These are phyloP conservation scores for Spinibarbus caldwelli DNA, from an alignment of 2,797 vertebrate genomes.

Conservation along the genomic window DNA sequence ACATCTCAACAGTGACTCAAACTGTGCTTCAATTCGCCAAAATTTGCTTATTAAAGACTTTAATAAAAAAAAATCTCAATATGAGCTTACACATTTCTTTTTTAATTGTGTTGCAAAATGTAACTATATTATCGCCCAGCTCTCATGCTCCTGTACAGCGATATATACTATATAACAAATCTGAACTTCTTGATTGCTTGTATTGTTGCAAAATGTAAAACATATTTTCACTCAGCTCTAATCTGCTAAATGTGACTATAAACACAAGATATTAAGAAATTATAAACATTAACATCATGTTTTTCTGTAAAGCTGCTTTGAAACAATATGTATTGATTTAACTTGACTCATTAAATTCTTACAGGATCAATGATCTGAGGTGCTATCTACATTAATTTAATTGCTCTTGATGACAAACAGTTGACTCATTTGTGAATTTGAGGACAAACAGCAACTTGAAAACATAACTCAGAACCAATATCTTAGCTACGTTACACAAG, in stretches of 20 bases:
- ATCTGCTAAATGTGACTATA: background rate
- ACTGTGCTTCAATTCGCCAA: background rate
- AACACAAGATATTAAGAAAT: background rate
- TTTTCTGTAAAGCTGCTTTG: background rate
- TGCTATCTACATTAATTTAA: background rate
- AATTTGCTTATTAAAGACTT: too few relatives aligned
- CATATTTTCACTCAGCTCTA: background rate
- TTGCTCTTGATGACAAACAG: background rate
- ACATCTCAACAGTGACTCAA: background rate
- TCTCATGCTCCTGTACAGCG: background rate
- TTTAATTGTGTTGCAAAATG: background rate
- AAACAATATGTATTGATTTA: background rate
- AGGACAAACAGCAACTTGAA: background rate
- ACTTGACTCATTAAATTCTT: background rate
- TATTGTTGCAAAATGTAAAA: background rate
- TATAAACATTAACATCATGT: background rate
- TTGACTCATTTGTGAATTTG: background rate
- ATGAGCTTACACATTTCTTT: background rate
- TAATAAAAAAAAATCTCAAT: background rate
- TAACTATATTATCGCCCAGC: background rate
- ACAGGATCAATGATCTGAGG: background rate
- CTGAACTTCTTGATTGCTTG: background rate
- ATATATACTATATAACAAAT: background rate
- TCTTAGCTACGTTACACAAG: background rate
- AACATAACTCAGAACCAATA: background rate